A percentile compares a stretch with the other conserved stretches of the same genome.
These are phyloP conservation scores for Pseudomyrmex sp. DNA, from an alignment of 1,140 invertebrate genomes.

Conservation along the genomic window DNA sequence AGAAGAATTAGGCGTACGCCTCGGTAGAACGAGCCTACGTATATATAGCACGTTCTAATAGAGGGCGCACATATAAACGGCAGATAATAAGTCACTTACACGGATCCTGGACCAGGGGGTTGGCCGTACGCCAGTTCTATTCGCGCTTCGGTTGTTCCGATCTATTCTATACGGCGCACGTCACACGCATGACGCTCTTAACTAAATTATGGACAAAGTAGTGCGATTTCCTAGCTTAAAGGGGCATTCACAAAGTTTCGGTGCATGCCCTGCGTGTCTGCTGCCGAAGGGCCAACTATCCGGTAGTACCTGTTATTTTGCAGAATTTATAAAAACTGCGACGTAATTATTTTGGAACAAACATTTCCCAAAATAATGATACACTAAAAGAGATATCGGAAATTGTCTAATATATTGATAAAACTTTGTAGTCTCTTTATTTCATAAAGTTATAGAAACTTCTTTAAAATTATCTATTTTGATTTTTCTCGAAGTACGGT, in stretches of 20 bases:
- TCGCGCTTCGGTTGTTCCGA: slow-evolving; percentile 85
- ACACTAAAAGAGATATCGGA: too few species aligned
- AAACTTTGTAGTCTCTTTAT: too few species aligned
- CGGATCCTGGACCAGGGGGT: slow-evolving; percentile 77
- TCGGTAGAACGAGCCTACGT: slow-evolving; percentile 46
- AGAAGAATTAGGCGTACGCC: slow-evolving; percentile 68
- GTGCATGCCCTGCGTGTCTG: slow-evolving; percentile 19
- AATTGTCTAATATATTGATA: too few species aligned
- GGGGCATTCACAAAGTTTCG: slow-evolving; percentile 73
- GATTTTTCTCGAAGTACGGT: background rate
- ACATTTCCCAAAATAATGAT: background rate
- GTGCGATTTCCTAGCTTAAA: slow-evolving; percentile 78
- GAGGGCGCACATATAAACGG: slow-evolving; percentile 80
- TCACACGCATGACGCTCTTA: slow-evolving; percentile 85
- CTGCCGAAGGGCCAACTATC: slow-evolving; percentile 9
- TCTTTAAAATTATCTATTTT: too few species aligned
- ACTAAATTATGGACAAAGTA: slow-evolving; percentile 85
- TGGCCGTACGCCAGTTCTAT: slow-evolving; percentile 84
- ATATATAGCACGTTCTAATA: slow-evolving; percentile 65
- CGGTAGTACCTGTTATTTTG: background rate
- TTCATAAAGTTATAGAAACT: too few species aligned
- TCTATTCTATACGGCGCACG: slow-evolving; percentile 84
- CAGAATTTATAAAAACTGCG: background rate
- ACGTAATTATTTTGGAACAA: background rate
- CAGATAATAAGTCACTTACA: slow-evolving; percentile 85